Evolutionary conservation across 2,797 vertebrate species (phyloP).

Genomic region (Acanthornis magna): DNA sequence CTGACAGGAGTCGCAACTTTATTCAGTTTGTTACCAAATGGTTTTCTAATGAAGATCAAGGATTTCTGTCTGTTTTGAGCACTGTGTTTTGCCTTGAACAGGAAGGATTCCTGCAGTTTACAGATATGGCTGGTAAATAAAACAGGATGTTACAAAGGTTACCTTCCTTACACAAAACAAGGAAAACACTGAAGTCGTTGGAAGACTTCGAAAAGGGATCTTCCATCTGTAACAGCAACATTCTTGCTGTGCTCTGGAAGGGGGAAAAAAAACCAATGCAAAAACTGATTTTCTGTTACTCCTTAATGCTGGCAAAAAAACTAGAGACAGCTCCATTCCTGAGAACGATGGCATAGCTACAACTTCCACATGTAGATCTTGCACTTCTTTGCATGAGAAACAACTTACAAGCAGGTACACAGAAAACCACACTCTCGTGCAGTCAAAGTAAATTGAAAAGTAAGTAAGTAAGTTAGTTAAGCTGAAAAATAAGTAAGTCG

Average conservation of each 20-base stretch:
- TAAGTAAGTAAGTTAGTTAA: too few relatives aligned
- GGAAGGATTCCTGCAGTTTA: constrained; percentile 5
- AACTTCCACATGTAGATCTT: neutral
- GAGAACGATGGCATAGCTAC: neutral
- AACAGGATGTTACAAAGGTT: neutral
- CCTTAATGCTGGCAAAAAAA: neutral
- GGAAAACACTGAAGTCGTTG: neutral
- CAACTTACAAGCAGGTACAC: neutral
- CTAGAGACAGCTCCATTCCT: neutral
- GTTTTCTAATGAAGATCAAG: neutral
- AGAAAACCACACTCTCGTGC: fast-evolving
- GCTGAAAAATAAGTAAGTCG: too few relatives aligned
- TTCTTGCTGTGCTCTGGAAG: neutral
- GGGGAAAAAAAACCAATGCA: fast-evolving
- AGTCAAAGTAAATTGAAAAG: neutral
- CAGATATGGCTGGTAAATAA: neutral
- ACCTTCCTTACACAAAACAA: neutral
- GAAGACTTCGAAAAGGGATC: neutral
- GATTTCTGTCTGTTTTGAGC: neutral
- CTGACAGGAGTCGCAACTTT: neutral
- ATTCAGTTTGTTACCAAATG: neutral
- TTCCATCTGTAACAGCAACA: neutral
- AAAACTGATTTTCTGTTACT: neutral
- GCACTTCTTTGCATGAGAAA: neutral
- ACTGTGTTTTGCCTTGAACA: neutral